These are phyloP conservation scores for Drosophila merina DNA, from an alignment of 2,888 invertebrate genomes.

Conservation along the genomic window DNA sequence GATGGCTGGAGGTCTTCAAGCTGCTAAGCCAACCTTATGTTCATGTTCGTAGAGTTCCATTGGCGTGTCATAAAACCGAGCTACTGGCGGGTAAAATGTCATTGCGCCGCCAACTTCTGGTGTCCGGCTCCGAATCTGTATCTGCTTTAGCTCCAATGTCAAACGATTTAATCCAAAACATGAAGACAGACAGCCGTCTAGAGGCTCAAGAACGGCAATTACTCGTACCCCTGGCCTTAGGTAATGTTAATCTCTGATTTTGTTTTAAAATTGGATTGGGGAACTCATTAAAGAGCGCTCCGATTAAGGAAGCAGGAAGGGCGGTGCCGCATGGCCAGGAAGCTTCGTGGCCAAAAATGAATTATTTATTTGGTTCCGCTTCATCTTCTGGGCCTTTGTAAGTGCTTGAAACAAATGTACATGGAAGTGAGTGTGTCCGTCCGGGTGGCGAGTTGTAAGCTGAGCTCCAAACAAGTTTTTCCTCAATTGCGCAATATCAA, in stretches of 20 bases:
- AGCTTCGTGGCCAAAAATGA: constrained; percentile 35
- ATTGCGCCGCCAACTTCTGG: constrained; percentile 69
- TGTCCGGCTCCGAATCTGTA: constrained; percentile 38
- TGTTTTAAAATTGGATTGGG: constrained; percentile 23
- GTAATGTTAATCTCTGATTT: constrained; percentile 46
- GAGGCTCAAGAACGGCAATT: constrained; percentile 47
- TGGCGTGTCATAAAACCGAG: constrained; percentile 48
- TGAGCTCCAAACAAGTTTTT: constrained; percentile 43
- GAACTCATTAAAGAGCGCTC: constrained; percentile 19
- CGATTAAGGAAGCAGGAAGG: constrained; percentile 25
- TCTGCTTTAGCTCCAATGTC: constrained; percentile 56
- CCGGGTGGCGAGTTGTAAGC: constrained; percentile 12
- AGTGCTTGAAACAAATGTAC: constrained; percentile 3
- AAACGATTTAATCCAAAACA: constrained; percentile 54
- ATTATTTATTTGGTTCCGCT: constrained; percentile 46
- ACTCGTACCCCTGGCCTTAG: constrained; percentile 39
- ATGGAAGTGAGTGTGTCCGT: background rate
- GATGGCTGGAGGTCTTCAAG: constrained; percentile 36
- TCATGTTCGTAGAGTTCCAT: constrained; percentile 34
- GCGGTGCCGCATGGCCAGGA: constrained; percentile 16
- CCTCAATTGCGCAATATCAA: constrained; percentile 41
- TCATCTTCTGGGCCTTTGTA: constrained; percentile 16
- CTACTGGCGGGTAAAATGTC: constrained; percentile 43
- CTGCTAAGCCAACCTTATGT: constrained; percentile 29
- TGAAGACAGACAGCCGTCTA: constrained; percentile 30